phyloP scores from a whole-genome alignment of 1,140 invertebrate genomes.

The Octopus bimaculoides region DNA sequence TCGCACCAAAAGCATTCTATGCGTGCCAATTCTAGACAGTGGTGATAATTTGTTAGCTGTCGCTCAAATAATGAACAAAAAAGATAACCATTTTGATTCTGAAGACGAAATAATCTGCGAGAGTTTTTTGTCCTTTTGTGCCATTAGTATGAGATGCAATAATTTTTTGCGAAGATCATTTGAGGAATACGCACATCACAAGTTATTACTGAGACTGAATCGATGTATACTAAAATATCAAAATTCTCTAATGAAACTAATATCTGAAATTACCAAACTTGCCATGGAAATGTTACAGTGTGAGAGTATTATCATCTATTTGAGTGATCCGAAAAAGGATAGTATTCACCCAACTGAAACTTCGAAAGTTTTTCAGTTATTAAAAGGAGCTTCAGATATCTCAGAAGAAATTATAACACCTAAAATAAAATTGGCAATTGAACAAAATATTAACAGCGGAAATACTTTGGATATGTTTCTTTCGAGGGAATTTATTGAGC shows the following conservation, averaged over 20 bases:
- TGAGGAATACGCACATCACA: constrained; percentile 89
- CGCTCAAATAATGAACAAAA: constrained; percentile 95
- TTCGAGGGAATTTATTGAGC: too few relatives aligned
- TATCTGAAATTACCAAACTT: constrained; percentile 53
- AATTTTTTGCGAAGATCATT: constrained; percentile 94
- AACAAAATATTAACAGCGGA: too few relatives aligned
- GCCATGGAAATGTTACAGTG: not conserved
- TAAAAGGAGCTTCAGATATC: too few relatives aligned
- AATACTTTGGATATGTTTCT: too few relatives aligned
- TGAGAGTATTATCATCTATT: not conserved
- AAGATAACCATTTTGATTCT: constrained; percentile 43
- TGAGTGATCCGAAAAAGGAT: too few relatives aligned
- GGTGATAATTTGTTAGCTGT: constrained; percentile 95
- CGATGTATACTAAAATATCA: constrained; percentile 88
- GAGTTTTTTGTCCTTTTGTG: constrained; percentile 92
- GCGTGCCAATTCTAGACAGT: constrained; percentile 93
- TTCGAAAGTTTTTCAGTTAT: too few relatives aligned
- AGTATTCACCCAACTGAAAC: too few relatives aligned
- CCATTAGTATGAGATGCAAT: constrained; percentile 95
- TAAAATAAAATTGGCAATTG: too few relatives aligned
- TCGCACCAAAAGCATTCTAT: constrained; percentile 84
- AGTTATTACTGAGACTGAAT: constrained; percentile 82
- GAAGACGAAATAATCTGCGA: constrained; percentile 65
- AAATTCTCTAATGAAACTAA: constrained; percentile 86
- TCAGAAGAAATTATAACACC: too few relatives aligned